Evolutionary conservation across 2,797 vertebrate species (phyloP), one percentile per base, ranked within the genome.

Genomic region (Lagodon rhomboides): DNA sequence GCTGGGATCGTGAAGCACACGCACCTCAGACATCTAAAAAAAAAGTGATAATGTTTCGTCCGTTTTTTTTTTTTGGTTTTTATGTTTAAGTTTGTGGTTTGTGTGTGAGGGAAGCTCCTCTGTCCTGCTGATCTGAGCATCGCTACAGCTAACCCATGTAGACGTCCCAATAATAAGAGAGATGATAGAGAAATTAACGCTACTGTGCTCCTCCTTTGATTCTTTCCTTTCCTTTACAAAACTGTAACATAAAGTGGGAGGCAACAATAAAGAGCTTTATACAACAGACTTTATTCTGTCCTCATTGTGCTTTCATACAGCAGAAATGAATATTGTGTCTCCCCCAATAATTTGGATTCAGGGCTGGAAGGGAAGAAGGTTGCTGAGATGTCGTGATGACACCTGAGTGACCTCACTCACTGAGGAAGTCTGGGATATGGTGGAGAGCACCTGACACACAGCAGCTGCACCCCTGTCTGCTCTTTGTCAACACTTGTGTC

Each of bases 181-280:
- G 12, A 38, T 25, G 12, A 61, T 54, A 73, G 59, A 69, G 56
- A 71, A n/a, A 44, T 44, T 79, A 77, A 75, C 1, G 49, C 61
- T 67, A 9, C 54, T 41, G n/a, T 43, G 50, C 46, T 59, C 75
- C 74, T 75, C 20, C 54, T 25, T 17, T 23, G 15, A 60, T 65
- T 53, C 43, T 77, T 69, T 63, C 30, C 30, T 66, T 86, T 84
- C 71, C 53, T 85, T 74, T 65, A 4, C 65, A 50, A 12, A 58
- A n/a, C 17, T 73, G 70, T 85, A 75, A 74, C 47, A 30, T 85
- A 22, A 73, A 76, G 66, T 69, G 75, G 82, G 74, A 81, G 60
- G 83, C 71, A 77, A 68, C 30, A 93, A 91, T 90, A 86, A 92
- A 92, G n/a, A 58, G 17, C 81, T 86, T 83, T 83, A 56, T 84